Conservation (phyloP, 2,888 invertebrate species). For the Chamaedrilus cognettii region DNA sequence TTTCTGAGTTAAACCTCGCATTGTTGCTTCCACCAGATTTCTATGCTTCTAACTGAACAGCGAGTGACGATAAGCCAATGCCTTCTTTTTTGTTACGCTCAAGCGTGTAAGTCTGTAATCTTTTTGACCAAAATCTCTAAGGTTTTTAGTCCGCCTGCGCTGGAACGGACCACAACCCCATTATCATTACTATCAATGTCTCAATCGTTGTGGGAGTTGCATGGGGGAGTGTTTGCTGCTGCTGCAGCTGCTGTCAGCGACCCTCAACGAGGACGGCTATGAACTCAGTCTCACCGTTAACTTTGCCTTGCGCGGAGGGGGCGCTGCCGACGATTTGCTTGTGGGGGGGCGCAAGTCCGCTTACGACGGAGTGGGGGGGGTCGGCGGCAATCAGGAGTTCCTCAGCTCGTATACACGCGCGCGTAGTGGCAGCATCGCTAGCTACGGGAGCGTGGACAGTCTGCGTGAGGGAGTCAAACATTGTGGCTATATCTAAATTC, state of each 20-base stretch:
- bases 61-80: too few species aligned
- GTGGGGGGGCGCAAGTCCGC: slow-evolving; percentile 44
- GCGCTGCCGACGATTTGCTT: slow-evolving; percentile 52
- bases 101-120: too few species aligned
- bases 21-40: too few species aligned
- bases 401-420: slow-evolving; percentile 38
- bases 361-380: slow-evolving; percentile 31
- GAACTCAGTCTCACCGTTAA: slow-evolving; percentile 57
- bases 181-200: too few species aligned
- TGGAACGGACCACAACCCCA: neutral
- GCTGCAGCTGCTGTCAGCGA: slow-evolving; percentile 54
- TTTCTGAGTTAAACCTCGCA: too few species aligned
- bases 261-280: slow-evolving; percentile 58
- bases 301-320: slow-evolving; percentile 53
- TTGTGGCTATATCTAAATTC: too few species aligned
- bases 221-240: neutral
- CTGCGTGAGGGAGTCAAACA: slow-evolving; percentile 6
- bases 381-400: too few species aligned
- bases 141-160: too few species aligned
- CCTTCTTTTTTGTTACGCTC: too few species aligned
- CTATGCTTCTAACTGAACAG: too few species aligned
- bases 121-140: too few species aligned
- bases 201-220: neutral
- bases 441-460: slow-evolving; percentile 40
- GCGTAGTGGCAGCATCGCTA: slow-evolving; percentile 44